phyloP scores from a whole-genome alignment of 2,888 invertebrate species.

The Carterocephalus palaemon region DNA sequence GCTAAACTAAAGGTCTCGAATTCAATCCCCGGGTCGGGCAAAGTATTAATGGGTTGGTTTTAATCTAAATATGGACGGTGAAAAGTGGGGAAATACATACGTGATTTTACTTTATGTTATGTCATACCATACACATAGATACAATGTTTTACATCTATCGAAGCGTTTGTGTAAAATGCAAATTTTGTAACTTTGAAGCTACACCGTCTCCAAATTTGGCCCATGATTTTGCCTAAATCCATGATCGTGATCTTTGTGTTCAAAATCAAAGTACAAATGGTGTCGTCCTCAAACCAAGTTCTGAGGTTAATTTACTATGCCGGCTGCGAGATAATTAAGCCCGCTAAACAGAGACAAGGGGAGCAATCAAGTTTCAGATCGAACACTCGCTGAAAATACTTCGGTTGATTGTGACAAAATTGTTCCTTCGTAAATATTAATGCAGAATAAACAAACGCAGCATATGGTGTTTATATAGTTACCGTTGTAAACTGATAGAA shows the following conservation, averaged over 20 bases:
- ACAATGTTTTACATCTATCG: no score
- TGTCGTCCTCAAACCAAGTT: constrained; percentile 10
- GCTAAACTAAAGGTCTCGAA: no score
- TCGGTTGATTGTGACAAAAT: constrained; percentile 2
- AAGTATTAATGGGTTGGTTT: not conserved
- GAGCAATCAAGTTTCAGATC: constrained; percentile 10
- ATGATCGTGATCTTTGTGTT: constrained; percentile 12
- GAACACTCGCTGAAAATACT: constrained; percentile 4
- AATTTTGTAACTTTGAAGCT: no score
- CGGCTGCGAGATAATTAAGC: constrained; percentile 14
- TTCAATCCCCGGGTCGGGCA: no score
- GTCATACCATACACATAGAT: no score
- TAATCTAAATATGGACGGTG: no score
- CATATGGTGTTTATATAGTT: no score
- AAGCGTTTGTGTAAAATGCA: no score
- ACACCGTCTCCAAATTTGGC: no score
- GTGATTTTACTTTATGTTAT: no score
- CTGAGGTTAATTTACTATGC: constrained; percentile 18
- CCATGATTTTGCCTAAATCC: not conserved
- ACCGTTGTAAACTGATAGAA: no score
- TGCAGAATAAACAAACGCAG: not conserved
- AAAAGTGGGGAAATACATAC: no score
- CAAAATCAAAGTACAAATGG: constrained; percentile 16
- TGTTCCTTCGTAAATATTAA: constrained; percentile 4
- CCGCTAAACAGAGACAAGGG: constrained; percentile 4